A percentile compares a stretch with the other conserved stretches of the same genome.
These are phyloP conservation scores for Ophthalmolycus amberensis DNA, from an alignment of 2,113 vertebrate species.

Conservation along the genomic window DNA sequence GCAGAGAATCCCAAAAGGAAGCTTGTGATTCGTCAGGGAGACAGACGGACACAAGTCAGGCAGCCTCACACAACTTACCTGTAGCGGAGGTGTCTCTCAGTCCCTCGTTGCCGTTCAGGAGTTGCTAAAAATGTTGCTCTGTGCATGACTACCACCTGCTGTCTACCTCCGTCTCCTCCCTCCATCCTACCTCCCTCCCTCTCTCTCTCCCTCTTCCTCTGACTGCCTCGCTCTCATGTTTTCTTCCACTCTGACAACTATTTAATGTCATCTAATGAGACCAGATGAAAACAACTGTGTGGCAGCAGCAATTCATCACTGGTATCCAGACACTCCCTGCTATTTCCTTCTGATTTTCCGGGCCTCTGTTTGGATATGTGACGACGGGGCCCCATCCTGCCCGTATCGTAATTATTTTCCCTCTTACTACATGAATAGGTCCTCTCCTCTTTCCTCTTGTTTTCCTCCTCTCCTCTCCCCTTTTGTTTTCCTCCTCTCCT, in stretches of 20 bases:
- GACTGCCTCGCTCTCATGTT: slow-evolving; percentile 50
- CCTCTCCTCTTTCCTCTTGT: slow-evolving; percentile 42
- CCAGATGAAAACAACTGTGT: slow-evolving; percentile 85
- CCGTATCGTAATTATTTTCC: slow-evolving; percentile 87
- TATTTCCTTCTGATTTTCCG: slow-evolving; percentile 36
- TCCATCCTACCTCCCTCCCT: slow-evolving; percentile 7
- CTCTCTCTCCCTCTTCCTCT: slow-evolving; percentile 40
- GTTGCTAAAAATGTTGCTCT: slow-evolving; percentile 68
- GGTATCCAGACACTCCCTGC: slow-evolving; percentile 13
- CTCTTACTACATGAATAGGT: slow-evolving; percentile 49
- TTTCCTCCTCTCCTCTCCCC: not conserved
- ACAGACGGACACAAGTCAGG: not conserved
- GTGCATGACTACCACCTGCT: slow-evolving; percentile 80
- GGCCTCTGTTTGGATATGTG: slow-evolving; percentile 36
- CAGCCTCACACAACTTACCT: not conserved
- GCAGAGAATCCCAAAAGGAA: slow-evolving; percentile 4
- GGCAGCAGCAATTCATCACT: not conserved
- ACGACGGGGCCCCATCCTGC: slow-evolving; percentile 15
- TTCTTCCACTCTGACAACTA: slow-evolving; percentile 84
- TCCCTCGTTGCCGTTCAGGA: slow-evolving; percentile 29
- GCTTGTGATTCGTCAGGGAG: not conserved
- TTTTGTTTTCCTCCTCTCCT: not conserved
- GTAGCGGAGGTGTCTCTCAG: not conserved
- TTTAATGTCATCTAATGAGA: slow-evolving; percentile 84
- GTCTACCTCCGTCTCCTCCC: slow-evolving; percentile 68